Evolutionary conservation across 1,140 invertebrate genomes (phyloP).

Genomic region (Cephus cinctus): DNA sequence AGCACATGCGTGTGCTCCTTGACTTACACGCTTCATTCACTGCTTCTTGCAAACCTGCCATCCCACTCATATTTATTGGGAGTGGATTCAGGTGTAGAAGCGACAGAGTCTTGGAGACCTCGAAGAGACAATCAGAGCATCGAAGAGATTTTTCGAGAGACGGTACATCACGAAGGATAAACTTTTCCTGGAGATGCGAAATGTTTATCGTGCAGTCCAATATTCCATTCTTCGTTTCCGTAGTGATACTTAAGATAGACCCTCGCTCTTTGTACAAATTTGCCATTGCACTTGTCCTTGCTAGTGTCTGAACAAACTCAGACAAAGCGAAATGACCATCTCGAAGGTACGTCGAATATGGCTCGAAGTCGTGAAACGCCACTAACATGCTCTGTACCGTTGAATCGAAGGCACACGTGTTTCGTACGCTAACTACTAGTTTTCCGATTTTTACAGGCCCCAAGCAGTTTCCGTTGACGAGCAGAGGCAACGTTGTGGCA

Average conservation of each 20-base stretch:
- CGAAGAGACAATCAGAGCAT: conserved; percentile 1
- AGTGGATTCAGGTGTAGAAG: neutral
- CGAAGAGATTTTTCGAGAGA: neutral
- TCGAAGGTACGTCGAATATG: conserved; percentile 9
- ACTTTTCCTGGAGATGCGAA: conserved; percentile 1
- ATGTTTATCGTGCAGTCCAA: conserved; percentile 9
- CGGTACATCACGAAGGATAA: neutral
- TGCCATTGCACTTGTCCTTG: neutral
- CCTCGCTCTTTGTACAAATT: conserved; percentile 14
- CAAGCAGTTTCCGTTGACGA: conserved; percentile 12
- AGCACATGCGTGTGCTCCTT: no score
- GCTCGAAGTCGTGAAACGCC: conserved; percentile 6
- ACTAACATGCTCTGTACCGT: conserved; percentile 5
- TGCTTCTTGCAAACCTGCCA: neutral
- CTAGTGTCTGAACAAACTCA: conserved; percentile 8
- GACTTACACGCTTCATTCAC: no score
- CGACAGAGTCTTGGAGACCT: neutral
- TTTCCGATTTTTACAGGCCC: conserved; percentile 5
- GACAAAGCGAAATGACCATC: neutral
- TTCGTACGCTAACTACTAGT: conserved; percentile 1
- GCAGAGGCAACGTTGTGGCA: neutral
- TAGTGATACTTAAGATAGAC: conserved; percentile 6
- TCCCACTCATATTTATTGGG: neutral
- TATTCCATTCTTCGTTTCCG: neutral
- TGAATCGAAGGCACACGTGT: conserved; percentile 18